Conservation (phyloP, 2,888 invertebrate species). For the Protonemura montana region DNA sequence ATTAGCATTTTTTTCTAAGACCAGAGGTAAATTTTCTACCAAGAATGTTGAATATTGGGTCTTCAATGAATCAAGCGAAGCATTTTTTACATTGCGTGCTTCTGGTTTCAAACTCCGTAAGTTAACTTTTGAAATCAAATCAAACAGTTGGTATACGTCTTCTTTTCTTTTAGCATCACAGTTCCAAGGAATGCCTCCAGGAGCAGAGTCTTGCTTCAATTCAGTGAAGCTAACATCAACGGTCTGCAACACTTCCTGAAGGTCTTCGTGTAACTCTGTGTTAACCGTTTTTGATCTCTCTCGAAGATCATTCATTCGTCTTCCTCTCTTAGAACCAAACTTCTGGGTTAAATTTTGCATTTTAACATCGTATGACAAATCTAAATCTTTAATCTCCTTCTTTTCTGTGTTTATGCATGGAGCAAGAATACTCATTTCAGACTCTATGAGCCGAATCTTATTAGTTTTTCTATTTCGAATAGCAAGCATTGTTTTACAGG, state of each 20-base stretch:
- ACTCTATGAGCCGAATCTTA: slow-evolving; percentile 39
- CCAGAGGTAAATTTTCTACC: not conserved
- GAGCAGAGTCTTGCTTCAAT: not conserved
- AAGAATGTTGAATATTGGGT: slow-evolving; percentile 33
- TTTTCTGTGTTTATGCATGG: slow-evolving; percentile 27
- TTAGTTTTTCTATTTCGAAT: slow-evolving; percentile 41
- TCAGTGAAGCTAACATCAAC: slow-evolving; percentile 1
- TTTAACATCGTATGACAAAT: not conserved
- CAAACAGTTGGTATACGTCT: slow-evolving; percentile 41
- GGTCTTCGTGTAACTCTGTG: not conserved
- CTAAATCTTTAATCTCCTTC: slow-evolving; percentile 15
- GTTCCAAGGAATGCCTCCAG: slow-evolving; percentile 36
- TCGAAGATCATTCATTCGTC: not conserved
- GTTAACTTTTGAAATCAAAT: slow-evolving; percentile 33
- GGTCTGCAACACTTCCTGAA: not conserved
- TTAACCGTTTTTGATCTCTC: not conserved
- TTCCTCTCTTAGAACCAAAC: slow-evolving; percentile 37
- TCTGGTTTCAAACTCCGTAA: slow-evolving; percentile 13
- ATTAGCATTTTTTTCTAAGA: slow-evolving; percentile 21
- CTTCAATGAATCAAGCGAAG: not conserved
- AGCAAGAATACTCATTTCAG: slow-evolving; percentile 27
- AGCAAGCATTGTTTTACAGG: slow-evolving; percentile 36
- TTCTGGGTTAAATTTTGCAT: not conserved
- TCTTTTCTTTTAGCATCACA: slow-evolving; percentile 25
- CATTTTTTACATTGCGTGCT: slow-evolving; percentile 21